Evolutionary conservation across 2,888 invertebrate species (phyloP).

Genomic region (Macrophya annulata): DNA sequence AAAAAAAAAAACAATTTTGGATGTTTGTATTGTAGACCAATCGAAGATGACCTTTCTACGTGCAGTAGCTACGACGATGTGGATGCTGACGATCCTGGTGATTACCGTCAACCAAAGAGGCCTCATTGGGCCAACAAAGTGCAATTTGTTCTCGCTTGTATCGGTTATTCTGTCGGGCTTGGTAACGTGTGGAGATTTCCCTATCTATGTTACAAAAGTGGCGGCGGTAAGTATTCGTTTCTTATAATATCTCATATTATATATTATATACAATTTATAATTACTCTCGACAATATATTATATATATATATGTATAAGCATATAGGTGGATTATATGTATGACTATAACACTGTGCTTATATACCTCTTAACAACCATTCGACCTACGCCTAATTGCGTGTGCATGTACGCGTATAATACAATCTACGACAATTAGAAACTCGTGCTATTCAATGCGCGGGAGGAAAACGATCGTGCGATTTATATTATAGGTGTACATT

Average conservation of each 20-base stretch:
- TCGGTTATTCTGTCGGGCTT: conserved; percentile 94
- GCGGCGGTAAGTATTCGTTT: conserved; percentile 86
- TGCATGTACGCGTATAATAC: background rate
- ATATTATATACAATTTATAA: background rate
- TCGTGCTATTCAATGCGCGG: conserved; percentile 34
- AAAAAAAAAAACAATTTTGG: background rate
- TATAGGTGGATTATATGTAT: too few species aligned
- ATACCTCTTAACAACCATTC: conserved; percentile 41
- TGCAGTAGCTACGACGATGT: conserved; percentile 89
- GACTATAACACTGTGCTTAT: background rate
- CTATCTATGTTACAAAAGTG: conserved; percentile 94
- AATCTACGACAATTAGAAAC: conserved; percentile 33
- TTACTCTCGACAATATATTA: conserved; percentile 25
- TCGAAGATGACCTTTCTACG: conserved; percentile 88
- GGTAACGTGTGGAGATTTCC: conserved; percentile 97
- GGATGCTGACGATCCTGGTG: conserved; percentile 80
- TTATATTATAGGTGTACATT: too few species aligned
- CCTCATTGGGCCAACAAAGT: conserved; percentile 95
- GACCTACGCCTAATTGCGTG: conserved; percentile 3
- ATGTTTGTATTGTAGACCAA: conserved; percentile 82
- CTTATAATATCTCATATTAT: background rate
- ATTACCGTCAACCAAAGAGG: conserved; percentile 87
- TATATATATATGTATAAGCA: too few species aligned
- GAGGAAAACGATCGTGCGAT: conserved; percentile 31
- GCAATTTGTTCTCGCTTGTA: conserved; percentile 93